A percentile compares a stretch with the other conserved stretches of the same genome.
These are phyloP conservation scores for Falcaria lacertinaria DNA, from an alignment of 2,888 invertebrate genomes.

Conservation along the genomic window DNA sequence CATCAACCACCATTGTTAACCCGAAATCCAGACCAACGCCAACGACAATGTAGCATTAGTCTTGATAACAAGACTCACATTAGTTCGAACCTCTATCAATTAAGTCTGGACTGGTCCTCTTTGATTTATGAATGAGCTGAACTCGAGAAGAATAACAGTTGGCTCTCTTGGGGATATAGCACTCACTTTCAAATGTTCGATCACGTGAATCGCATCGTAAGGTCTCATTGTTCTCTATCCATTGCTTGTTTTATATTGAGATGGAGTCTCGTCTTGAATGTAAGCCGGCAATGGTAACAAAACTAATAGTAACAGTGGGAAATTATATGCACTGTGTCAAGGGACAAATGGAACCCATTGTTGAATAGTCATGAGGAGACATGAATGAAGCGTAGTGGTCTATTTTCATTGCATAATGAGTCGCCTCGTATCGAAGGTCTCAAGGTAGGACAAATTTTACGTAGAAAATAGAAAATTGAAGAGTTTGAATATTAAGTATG, in stretches of 20 bases:
- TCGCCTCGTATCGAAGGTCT: neutral
- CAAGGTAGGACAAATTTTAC: neutral
- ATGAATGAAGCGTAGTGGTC: slow-evolving; percentile 25
- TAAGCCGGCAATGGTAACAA: slow-evolving; percentile 23
- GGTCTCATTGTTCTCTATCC: slow-evolving; percentile 16
- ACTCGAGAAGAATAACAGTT: slow-evolving; percentile 33
- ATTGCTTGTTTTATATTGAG: slow-evolving; percentile 13
- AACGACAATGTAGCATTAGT: neutral
- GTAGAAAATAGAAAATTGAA: neutral
- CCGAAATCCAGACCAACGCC: neutral
- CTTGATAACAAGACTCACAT: neutral
- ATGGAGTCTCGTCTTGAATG: slow-evolving; percentile 17
- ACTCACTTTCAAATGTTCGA: slow-evolving; percentile 41
- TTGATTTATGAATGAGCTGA: slow-evolving; percentile 42
- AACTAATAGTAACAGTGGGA: slow-evolving; percentile 15
- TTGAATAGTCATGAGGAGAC: slow-evolving; percentile 39
- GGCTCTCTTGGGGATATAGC: slow-evolving; percentile 35
- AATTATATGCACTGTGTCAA: slow-evolving; percentile 13
- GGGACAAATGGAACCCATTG: slow-evolving; percentile 23
- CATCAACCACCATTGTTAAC: slow-evolving; percentile 1
- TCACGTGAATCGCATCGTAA: slow-evolving; percentile 33
- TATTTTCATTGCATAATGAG: slow-evolving; percentile 9
- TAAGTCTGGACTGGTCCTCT: slow-evolving; percentile 18
- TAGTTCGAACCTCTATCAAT: slow-evolving; percentile 1
- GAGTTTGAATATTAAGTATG: too few relatives aligned